These are phyloP conservation scores for Kobus ellipsiprymnus DNA, from an alignment of 2,113 vertebrate genomes.

Conservation along the genomic window DNA sequence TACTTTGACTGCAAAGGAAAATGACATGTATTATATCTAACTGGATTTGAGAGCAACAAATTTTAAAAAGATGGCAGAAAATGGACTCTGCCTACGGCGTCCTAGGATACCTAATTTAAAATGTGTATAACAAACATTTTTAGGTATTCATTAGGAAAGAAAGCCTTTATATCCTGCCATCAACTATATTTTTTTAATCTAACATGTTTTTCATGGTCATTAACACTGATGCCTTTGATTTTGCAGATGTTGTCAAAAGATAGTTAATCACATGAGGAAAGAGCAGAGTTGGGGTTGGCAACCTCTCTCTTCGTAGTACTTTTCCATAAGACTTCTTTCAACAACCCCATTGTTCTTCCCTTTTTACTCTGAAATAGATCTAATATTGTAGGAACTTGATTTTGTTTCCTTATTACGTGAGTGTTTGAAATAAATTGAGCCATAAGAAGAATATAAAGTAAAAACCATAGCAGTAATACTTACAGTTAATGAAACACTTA, in stretches of 20 bases:
- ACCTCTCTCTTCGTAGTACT: not conserved
- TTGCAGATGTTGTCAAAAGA: not conserved
- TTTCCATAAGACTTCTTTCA: constrained; percentile 31
- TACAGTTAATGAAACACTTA: not conserved
- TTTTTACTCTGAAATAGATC: constrained; percentile 5
- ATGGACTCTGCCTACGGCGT: not conserved
- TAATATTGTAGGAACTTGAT: constrained; percentile 9
- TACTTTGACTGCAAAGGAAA: not conserved
- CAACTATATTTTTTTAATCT: constrained; percentile 43
- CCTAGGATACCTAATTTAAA: constrained; percentile 48
- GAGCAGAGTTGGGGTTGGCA: not conserved
- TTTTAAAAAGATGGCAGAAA: constrained; percentile 7
- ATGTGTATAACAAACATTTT: constrained; percentile 33
- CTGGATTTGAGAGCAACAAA: not conserved
- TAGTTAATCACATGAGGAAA: not conserved
- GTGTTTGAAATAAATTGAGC: not conserved
- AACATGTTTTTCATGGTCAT: not conserved
- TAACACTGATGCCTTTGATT: constrained; percentile 22
- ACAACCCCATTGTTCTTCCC: not conserved
- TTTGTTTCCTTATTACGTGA: constrained; percentile 11
- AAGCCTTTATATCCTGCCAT: constrained; percentile 44
- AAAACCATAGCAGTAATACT: not conserved
- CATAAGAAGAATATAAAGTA: not conserved
- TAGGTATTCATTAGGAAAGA: constrained; percentile 14
- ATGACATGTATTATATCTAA: not conserved